Evolutionary conservation across 2,888 invertebrate species (phyloP).

Genomic region (Troilus luridus): DNA sequence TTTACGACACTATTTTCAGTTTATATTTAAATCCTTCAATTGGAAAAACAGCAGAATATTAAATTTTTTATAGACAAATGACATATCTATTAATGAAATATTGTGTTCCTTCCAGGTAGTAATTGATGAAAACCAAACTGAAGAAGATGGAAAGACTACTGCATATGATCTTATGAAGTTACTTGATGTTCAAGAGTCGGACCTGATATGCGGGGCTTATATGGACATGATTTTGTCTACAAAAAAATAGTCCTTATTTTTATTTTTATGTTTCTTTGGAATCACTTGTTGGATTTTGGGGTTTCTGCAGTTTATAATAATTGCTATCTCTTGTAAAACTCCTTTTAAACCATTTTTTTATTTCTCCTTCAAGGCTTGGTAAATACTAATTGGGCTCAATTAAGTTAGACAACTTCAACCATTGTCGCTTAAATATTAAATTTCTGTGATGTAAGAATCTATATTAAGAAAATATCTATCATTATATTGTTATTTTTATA

Average conservation of each 20-base stretch:
- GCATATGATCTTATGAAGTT: constrained; percentile 79
- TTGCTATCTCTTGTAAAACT: not conserved
- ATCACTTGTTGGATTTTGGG: not conserved
- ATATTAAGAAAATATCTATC: not conserved
- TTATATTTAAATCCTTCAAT: not conserved
- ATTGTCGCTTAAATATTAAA: not conserved
- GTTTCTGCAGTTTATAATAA: not conserved
- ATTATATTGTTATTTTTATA: not conserved
- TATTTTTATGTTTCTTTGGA: not conserved
- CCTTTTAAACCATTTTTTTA: not conserved
- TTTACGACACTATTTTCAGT: not conserved
- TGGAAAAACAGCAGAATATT: not conserved
- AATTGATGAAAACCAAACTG: constrained; percentile 76
- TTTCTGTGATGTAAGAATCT: not conserved
- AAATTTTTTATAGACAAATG: not conserved
- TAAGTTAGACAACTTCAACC: not conserved
- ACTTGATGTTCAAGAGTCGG: constrained; percentile 75
- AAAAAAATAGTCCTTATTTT: constrained; percentile 61
- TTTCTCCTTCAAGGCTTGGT: not conserved
- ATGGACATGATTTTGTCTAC: constrained; percentile 76
- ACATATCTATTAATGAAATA: not conserved
- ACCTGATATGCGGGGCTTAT: constrained; percentile 83
- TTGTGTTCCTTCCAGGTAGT: constrained; percentile 73
- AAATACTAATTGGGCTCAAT: not conserved
- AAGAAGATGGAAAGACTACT: constrained; percentile 79